A percentile compares a stretch with the other conserved stretches of the same genome.
Conservation (phyloP, 2,113 vertebrate species). For the Pseudorectes ferrugineus region DNA sequence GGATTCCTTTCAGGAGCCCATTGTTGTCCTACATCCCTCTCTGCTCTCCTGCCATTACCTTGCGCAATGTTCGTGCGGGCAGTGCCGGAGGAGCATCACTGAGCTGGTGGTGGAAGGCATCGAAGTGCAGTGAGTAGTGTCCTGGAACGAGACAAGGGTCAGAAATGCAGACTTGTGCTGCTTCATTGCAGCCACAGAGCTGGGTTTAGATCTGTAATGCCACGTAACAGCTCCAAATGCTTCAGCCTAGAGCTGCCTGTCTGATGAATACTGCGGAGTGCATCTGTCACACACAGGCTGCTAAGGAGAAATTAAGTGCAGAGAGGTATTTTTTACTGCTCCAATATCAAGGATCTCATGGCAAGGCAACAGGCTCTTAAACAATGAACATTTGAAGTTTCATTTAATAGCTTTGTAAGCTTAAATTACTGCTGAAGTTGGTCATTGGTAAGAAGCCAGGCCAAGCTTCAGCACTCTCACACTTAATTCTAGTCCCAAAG, state of each 20-base stretch:
- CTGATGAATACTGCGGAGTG: not conserved
- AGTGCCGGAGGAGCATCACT: conserved; percentile 87
- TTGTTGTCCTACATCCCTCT: not conserved
- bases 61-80: conserved; percentile 89
- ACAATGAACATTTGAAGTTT: not conserved
- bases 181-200: not conserved
- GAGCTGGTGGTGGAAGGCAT: conserved; percentile 91
- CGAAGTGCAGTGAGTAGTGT: conserved; percentile 93
- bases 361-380: conserved; percentile 43
- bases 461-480: not conserved
- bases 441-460: not conserved
- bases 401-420: not conserved
- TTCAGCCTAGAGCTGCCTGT: not conserved
- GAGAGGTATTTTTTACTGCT: not conserved
- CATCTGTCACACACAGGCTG: not conserved
- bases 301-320: not conserved
- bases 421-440: not conserved
- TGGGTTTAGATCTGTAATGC: not conserved
- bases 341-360: conserved; percentile 1
- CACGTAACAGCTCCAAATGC: not conserved
- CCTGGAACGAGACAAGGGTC: conserved; percentile 75
- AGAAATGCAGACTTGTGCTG: not conserved
- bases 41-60: conserved; percentile 72
- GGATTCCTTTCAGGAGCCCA: not conserved
- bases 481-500: not conserved